Evolutionary conservation across 1,140 invertebrate genomes (phyloP), one percentile per base, ranked within the genome.

Genomic region (Drosophila simulans): DNA sequence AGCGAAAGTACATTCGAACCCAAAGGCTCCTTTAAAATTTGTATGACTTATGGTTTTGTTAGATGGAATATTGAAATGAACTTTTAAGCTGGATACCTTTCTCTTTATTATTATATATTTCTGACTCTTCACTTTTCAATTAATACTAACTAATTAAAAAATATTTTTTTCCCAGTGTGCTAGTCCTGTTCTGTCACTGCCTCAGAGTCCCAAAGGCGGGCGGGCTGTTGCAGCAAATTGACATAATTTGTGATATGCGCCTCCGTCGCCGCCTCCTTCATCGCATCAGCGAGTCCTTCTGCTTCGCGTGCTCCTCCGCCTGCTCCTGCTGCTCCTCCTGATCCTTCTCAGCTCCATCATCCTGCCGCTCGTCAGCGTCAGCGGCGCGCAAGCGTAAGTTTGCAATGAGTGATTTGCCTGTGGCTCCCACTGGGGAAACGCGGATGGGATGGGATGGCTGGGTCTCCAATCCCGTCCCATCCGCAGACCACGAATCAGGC

Each of bases 361-460:
- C 25, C 25, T 5, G 48, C 48, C 48, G 48, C 48, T 65, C 58
- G 62, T 62, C 45, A 65, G 37, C 46, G 64, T 69, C 66, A 70
- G 64, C 51, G 62, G 68, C 74, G 77, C 80, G 68, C 65, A 71
- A 74, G 85, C 85, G 77, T 84, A 80, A 90, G 84, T 81, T 80
- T 89, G 84, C 90, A 89, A 89, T 90, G 84, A 89, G 73, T 90
- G 84, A 89, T 89, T 89, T 90, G 80, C 80, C 84, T 85, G 77
- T 78, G 69, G 80, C 80, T 65, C 80, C 46, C 65, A 68, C 83
- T 66, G 68, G 77, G 58, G 73, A 76, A 52, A 75, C 39, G 27
- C 15, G 20, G 20, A 22, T 22, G 20, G 37, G 15, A 17, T 12
- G 25, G 27, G 13, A 25, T 25, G 58, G 17, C 12, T 7, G 15